Percentiles rank a stretch among this genome's conserved stretches.
These are phyloP conservation scores for Branchellion lobata DNA, from an alignment of 2,888 invertebrate species.

Conservation along the genomic window DNA sequence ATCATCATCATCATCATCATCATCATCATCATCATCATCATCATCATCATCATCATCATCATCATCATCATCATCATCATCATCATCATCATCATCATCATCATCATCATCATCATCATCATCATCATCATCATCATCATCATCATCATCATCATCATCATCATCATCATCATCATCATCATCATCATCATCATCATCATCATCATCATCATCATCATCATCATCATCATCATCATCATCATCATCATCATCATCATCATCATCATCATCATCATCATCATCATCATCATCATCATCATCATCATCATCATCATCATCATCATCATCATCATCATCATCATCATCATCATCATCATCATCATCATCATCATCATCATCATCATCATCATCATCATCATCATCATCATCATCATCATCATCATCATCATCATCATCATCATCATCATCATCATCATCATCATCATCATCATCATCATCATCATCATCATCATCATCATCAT, in stretches of 20 bases:
- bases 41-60: not conserved
- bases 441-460: no score
- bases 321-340: no score
- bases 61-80: not conserved
- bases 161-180: not conserved
- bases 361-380: no score
- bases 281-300: not conserved
- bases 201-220: not conserved
- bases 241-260: conserved; percentile 2
- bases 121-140: not conserved
- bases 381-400: no score
- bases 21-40: not conserved
- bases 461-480: no score
- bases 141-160: not conserved
- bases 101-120: not conserved
- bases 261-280: not conserved
- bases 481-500: no score
- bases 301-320: not conserved
- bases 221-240: not conserved
- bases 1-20: not conserved
- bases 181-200: conserved; percentile 2
- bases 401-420: no score
- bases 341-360: no score
- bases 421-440: no score
- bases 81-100: conserved; percentile 3